Base-by-base conservation (phyloP, 2,888 invertebrate genomes). In the Aphelenchoides bicaudatus region DNA sequence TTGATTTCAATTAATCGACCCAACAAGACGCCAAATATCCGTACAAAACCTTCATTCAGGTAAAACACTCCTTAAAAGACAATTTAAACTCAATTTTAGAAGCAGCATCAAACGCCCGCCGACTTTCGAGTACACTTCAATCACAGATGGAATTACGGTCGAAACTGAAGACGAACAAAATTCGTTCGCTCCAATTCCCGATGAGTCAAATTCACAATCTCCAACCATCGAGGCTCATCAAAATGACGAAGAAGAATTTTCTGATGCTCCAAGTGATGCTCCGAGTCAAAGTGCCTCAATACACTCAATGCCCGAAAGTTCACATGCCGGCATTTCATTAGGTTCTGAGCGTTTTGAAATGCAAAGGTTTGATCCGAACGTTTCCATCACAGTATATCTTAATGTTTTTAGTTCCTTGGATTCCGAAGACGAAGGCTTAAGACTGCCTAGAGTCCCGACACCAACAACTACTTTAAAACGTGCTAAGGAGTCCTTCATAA, bases 111-210 rank as follows among this genome's bases (percentile, higher is more conserved):
- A 27, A 16, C 10, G 43, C 23, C 43, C 43, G 13, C 43, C 23
- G 3, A 43, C 71, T 58, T 74, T 73, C 47, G 75, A 75, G 62
- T 76, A 76, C 63, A 76, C 76, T 5, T 70, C 73, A 16, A 76
- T 76, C 63, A 76, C 76, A 3, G 76, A 76, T 58, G 62, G 70
- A 27, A 76, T 76, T 56, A 58, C 63, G 6, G 54, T 73, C 39
- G 62, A 65, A 29, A 31, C 53, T 25, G 55, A 57, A 25, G 59
- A 64, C 34, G 39, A 56, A 21, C 13, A 5, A n/a, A n/a, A 4
- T 4, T 21, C 5, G 37, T 46, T 19, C 25, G 30, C 23, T n/a
- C 43, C 23, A 34, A n/a, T n/a, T n/a, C n/a, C n/a, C n/a, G n/a
- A n/a, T n/a, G n/a, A n/a, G n/a, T n/a, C n/a, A n/a, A n/a, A n/a